Evolutionary conservation across 2,888 invertebrate genomes (phyloP), one percentile per base, ranked within the genome.

Genomic region (Archips crataeganus): DNA sequence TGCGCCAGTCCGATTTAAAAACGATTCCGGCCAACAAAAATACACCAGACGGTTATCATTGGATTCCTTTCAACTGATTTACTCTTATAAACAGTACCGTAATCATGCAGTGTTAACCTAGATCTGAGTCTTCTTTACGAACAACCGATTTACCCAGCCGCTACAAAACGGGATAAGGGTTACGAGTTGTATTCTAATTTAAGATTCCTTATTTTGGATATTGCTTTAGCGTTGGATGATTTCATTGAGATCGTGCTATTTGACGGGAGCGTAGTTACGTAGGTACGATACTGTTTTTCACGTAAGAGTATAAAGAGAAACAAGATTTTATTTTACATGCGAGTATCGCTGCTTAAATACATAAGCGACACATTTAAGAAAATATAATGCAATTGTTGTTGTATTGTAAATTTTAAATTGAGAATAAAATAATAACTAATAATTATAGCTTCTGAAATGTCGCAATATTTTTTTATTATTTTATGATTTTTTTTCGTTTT

Each of bases 51-150:
- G 51, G 69, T 65, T 65, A 74, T 70, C 70, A 64, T 67, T 10
- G 74, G 45, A 67, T 63, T 63, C 63, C 13, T 59, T 67, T 75
- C 67, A 63, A 34, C 71, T 59, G 74, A 74, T 74, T 74, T 70
- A 74, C 42, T 34, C 32, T 57, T 69, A 34, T 70, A 70, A 70
- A 73, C 62, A 39, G 36, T 13, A 54, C 42, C 39, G 59, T 57
- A 61, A 65, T 54, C 54, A 54, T 74, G 51, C 68, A 51, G 63
- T 54, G 13, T 74, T 74, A 69, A 74, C 73, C 69, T 69, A 74
- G 8, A 68, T 73, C 34, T 10, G 32, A 5, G 8, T 45, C 1
- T 23, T 49, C n/a, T 49, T 47, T n/a, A 47, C 9, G 49, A 2
- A 3, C 34, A n/a, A 13, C 45, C 11, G 64, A 64, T 49, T 34